phyloP scores from a whole-genome alignment of 2,113 vertebrate genomes.

The Larimichthys polyactis region DNA sequence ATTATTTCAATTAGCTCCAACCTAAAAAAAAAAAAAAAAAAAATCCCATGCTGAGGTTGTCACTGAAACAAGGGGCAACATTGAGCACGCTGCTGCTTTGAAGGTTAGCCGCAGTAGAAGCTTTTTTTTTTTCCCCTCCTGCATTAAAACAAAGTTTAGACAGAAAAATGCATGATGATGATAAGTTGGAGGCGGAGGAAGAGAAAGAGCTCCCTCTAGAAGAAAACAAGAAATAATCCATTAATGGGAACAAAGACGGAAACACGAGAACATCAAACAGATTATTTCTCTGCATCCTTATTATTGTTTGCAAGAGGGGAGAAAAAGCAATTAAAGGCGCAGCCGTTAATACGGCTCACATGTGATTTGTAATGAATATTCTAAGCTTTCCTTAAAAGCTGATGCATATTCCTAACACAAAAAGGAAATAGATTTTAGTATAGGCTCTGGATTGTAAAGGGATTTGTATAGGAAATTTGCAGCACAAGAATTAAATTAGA shows the following conservation, averaged over 20 bases:
- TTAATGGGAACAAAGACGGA: slow-evolving; percentile 30
- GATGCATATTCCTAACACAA: slow-evolving; percentile 41
- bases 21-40: slow-evolving; percentile 35
- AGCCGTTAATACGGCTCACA: slow-evolving; percentile 52
- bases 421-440: slow-evolving; percentile 53
- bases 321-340: slow-evolving; percentile 52
- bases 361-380: slow-evolving; percentile 63
- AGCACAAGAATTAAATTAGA: slow-evolving; percentile 75
- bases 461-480: slow-evolving; percentile 57
- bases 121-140: not conserved
- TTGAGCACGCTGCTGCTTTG: slow-evolving; percentile 53
- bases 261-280: slow-evolving; percentile 53
- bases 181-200: not conserved
- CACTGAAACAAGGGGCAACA: slow-evolving; percentile 59
- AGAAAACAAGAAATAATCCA: slow-evolving; percentile 25
- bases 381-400: slow-evolving; percentile 57
- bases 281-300: slow-evolving; percentile 48
- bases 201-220: slow-evolving; percentile 27
- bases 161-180: slow-evolving; percentile 25
- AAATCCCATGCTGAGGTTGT: slow-evolving; percentile 65
- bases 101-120: slow-evolving; percentile 46
- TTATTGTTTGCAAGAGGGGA: slow-evolving; percentile 51
- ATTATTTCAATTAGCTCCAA: slow-evolving; percentile 79
- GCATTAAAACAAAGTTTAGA: slow-evolving; percentile 21
- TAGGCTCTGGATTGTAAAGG: slow-evolving; percentile 47